Percentiles rank a stretch among this genome's conserved stretches.
Evolutionary conservation across 1,140 invertebrate species (phyloP).

Genomic region (Diorhabda sublineata): DNA sequence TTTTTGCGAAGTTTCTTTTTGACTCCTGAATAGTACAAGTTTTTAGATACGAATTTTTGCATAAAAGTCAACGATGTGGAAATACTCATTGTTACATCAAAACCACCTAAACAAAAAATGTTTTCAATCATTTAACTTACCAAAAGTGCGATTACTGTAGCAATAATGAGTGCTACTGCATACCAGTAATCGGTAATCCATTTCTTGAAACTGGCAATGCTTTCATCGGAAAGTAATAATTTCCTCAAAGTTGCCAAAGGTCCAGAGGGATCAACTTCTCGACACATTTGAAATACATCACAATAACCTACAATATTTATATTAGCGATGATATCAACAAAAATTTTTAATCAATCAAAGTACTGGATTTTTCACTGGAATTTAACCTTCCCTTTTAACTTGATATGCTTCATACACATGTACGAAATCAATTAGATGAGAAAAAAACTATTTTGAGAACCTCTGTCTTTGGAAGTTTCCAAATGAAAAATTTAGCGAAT

Average conservation of each 20-base stretch:
- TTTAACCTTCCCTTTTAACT: no score
- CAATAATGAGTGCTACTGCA: constrained; percentile 68
- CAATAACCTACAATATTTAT: constrained; percentile 77
- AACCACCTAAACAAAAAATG: not conserved
- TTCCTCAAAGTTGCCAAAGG: constrained; percentile 86
- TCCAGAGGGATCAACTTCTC: constrained; percentile 92
- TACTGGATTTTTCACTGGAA: not conserved
- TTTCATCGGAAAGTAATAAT: constrained; percentile 82
- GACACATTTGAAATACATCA: constrained; percentile 96
- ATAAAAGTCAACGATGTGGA: no score
- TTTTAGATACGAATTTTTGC: no score
- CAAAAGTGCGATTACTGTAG: constrained; percentile 70
- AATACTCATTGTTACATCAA: no score
- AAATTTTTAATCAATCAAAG: not conserved
- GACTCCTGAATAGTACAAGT: no score
- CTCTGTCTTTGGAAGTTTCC: no score
- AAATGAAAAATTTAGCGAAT: no score
- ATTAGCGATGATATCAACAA: not conserved
- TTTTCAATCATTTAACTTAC: constrained; percentile 55
- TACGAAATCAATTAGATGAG: no score
- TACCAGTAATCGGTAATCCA: constrained; percentile 86
- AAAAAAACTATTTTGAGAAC: no score
- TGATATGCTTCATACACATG: no score
- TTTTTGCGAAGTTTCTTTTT: no score
- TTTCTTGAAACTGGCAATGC: constrained; percentile 76